phyloP scores from a whole-genome alignment of 2,888 invertebrate species.

The Sceliomorpha sp. region DNA sequence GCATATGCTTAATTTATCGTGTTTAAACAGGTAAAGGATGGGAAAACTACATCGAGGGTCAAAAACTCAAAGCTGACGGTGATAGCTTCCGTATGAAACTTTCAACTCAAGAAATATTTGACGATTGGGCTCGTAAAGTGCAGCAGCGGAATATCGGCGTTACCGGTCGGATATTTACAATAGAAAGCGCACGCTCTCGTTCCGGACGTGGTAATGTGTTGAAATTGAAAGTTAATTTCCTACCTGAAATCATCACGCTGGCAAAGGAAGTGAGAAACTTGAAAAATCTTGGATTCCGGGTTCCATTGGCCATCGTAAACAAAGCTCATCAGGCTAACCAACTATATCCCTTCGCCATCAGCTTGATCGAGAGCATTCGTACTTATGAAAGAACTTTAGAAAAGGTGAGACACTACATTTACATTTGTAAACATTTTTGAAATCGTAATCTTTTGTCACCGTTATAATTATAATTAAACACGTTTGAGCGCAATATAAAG shows the following conservation, averaged over 20 bases:
- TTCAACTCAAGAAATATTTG: conserved; percentile 98
- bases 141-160: conserved; percentile 97
- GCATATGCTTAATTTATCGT: conserved; percentile 1
- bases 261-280: conserved; percentile 99
- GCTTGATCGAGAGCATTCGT: conserved; percentile 97
- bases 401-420: conserved; percentile 86
- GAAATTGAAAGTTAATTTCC: conserved; percentile 95
- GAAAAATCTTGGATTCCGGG: conserved; percentile 96
- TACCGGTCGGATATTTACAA: conserved; percentile 95
- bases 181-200: conserved; percentile 90
- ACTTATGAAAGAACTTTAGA: conserved; percentile 98
- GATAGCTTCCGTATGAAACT: conserved; percentile 98
- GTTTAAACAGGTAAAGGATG: conserved; percentile 91
- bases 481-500: background rate
- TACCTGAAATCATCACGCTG: conserved; percentile 98
- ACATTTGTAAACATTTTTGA: background rate
- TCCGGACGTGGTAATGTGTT: conserved; percentile 91
- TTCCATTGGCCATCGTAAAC: conserved; percentile 98
- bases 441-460: conserved; percentile 4
- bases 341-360: conserved; percentile 99
- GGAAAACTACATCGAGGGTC: conserved; percentile 99
- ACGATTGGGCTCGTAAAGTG: conserved; percentile 97
- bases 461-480: conserved; percentile 3
- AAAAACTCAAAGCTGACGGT: conserved; percentile 97
- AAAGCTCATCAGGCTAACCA: conserved; percentile 99